Conservation (phyloP, 2,888 invertebrate genomes). For the Chirona hameri region DNA sequence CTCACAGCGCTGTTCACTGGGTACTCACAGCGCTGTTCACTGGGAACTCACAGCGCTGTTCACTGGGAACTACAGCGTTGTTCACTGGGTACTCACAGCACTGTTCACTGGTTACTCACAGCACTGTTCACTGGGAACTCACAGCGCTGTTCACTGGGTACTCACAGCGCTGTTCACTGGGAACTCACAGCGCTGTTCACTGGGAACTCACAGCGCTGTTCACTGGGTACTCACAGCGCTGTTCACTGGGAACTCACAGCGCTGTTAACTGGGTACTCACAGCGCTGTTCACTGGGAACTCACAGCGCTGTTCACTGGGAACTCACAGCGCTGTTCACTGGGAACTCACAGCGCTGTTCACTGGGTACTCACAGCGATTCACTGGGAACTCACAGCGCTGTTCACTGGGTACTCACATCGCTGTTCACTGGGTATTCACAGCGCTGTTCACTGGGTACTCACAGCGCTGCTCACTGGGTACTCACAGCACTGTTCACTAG, state of each 20-base stretch:
- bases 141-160: too few species aligned
- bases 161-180: slow-evolving; percentile 85
- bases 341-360: slow-evolving; percentile 84
- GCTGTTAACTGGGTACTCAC: slow-evolving; percentile 69
- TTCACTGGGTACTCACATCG: slow-evolving; percentile 76
- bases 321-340: slow-evolving; percentile 87
- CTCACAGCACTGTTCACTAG: slow-evolving; percentile 95
- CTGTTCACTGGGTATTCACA: slow-evolving; percentile 76
- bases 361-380: slow-evolving; percentile 76
- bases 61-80: too few species aligned
- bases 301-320: slow-evolving; percentile 78
- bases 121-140: too few species aligned
- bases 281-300: slow-evolving; percentile 74
- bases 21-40: slow-evolving; percentile 87
- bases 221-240: slow-evolving; percentile 77
- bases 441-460: slow-evolving; percentile 71
- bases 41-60: slow-evolving; percentile 79
- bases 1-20: too few species aligned
- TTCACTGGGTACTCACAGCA: slow-evolving; percentile 76
- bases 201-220: too few species aligned
- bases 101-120: slow-evolving; percentile 76
- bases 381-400: slow-evolving; percentile 79
- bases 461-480: slow-evolving; percentile 79
- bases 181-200: slow-evolving; percentile 87
- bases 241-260: too few species aligned